These are phyloP conservation scores for Varecia variegata DNA, from an alignment of 2,797 vertebrate species.

Conservation along the genomic window DNA sequence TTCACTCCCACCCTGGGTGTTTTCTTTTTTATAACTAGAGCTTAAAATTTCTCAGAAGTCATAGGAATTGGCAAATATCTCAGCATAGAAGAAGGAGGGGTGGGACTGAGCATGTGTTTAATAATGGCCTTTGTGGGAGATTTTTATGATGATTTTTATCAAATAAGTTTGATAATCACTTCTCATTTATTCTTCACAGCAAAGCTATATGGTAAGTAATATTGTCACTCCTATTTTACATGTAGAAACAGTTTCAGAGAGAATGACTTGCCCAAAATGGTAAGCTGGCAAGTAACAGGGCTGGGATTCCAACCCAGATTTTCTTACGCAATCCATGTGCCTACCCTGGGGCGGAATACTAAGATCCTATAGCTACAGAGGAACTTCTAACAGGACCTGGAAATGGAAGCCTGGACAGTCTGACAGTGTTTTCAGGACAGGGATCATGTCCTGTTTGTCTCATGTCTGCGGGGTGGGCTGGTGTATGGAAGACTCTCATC, in stretches of 20 bases:
- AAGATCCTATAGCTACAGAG: background rate
- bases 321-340: background rate
- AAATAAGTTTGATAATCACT: background rate
- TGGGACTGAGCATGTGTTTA: background rate
- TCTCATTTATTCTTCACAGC: background rate
- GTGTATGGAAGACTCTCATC: background rate
- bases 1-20: background rate
- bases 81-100: background rate
- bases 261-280: background rate
- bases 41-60: background rate
- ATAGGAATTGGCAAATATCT: background rate
- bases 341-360: background rate
- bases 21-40: background rate
- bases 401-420: background rate
- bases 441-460: background rate
- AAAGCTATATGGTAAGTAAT: background rate
- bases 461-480: background rate
- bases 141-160: background rate
- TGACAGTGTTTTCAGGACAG: background rate
- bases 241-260: background rate
- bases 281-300: background rate
- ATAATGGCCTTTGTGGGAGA: background rate
- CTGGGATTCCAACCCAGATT: background rate
- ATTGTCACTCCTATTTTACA: background rate
- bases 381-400: background rate